Conservation (phyloP, 2,888 invertebrate species). For the Drosophila acutilabella region DNA sequence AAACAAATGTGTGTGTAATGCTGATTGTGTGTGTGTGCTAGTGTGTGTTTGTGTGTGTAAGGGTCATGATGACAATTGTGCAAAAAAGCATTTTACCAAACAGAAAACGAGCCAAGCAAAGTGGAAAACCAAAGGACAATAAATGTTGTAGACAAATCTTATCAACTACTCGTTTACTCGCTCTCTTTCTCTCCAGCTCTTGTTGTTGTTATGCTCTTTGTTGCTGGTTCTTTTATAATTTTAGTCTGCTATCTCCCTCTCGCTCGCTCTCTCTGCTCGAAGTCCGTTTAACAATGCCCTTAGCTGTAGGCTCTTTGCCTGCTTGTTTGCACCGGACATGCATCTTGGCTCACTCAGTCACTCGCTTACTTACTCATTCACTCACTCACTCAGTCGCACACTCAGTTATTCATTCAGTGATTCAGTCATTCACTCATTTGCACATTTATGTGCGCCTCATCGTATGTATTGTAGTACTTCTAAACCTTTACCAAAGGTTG, state of each 20-base stretch:
- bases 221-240: slow-evolving; percentile 51
- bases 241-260: slow-evolving; percentile 26
- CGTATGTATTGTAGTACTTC: slow-evolving; percentile 21
- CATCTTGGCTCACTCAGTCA: slow-evolving; percentile 60
- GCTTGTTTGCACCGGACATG: slow-evolving; percentile 76
- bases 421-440: slow-evolving; percentile 59
- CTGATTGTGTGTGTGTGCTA: slow-evolving; percentile 20
- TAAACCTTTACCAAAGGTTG: not conserved
- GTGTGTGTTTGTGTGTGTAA: slow-evolving; percentile 47
- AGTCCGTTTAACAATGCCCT: slow-evolving; percentile 59
- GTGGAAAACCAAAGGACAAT: slow-evolving; percentile 75
- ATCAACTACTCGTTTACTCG: slow-evolving; percentile 67
- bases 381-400: slow-evolving; percentile 25
- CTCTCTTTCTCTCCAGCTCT: slow-evolving; percentile 9
- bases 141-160: slow-evolving; percentile 79
- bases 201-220: slow-evolving; percentile 51
- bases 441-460: slow-evolving; percentile 34
- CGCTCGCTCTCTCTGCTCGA: slow-evolving; percentile 4
- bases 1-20: slow-evolving; percentile 13
- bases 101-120: slow-evolving; percentile 63
- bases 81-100: slow-evolving; percentile 56
- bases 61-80: slow-evolving; percentile 78
- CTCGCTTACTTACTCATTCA: slow-evolving; percentile 26
- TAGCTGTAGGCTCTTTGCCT: slow-evolving; percentile 52
- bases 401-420: slow-evolving; percentile 50